Base-by-base conservation (phyloP, 2,888 invertebrate species). In the Adela reaumurella region DNA sequence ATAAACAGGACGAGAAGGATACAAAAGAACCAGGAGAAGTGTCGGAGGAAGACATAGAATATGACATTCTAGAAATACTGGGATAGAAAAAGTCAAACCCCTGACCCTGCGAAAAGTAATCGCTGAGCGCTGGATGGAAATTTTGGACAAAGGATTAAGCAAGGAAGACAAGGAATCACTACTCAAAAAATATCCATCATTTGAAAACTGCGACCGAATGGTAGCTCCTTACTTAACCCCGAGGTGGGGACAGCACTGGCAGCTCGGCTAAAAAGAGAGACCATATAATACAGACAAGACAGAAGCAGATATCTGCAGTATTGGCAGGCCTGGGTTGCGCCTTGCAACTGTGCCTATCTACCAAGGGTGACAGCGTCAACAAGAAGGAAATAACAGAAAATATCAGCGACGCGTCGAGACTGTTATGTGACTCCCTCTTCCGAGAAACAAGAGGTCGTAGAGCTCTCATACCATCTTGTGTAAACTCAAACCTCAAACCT, bases 211-310 rank as follows among this genome's bases (percentile, higher is more conserved):
- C 17, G n/a, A 19, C 6, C 11, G 8, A 3, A 47, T 47, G 42
- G 19, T 42, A 5, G 41, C 42, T 19, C 47, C 47, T 29, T 29
- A 19, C 47, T 47, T 10, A 47, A 47, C 20, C 17, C 42, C 8
- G 47, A 47, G 19, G 18, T 47, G 8, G 14, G 17, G 16, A 19
- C 19, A 18, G 42, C 46, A 35, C 14, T 46, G 10, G n/a, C 46
- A 35, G 46, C 28, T 10, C 35, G 11, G 35, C 29, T 17, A 46
- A 46, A 35, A 46, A 46, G 19, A n/a, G 46, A 18, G 46, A 46
- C 46, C 4, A 16, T 10, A 42, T 47, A 2, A 47, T 47, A 17
- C 42, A 47, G 16, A 17, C 8, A 18, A 4, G 47, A 19, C 47
- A 41, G 17, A 47, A 42, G 17, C 41, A 47, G 5, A 19, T 47